Evolutionary conservation across 2,888 invertebrate genomes (phyloP).

Genomic region (Hyalella azteca): DNA sequence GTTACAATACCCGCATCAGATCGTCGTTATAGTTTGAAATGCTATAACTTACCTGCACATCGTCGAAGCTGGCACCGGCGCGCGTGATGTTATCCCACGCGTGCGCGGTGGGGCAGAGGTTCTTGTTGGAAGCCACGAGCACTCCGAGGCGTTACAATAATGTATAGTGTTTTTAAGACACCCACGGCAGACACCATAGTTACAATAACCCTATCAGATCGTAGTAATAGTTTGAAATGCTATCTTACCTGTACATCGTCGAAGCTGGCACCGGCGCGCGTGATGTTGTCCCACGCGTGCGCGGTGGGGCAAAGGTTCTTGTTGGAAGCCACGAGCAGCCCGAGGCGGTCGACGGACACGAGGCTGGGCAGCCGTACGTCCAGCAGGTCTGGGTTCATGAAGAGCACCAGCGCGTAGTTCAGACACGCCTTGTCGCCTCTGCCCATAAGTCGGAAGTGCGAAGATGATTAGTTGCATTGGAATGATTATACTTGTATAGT

Average conservation of each 20-base stretch:
- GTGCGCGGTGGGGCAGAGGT: neutral
- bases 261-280: neutral
- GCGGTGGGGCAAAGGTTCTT: neutral
- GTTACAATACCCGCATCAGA: too few species aligned
- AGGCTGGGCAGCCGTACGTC: neutral
- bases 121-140: neutral
- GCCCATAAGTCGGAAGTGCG: too few species aligned
- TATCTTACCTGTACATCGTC: neutral
- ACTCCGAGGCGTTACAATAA: neutral
- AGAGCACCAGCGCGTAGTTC: conserved; percentile 14
- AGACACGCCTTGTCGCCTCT: conserved; percentile 6
- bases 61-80: neutral
- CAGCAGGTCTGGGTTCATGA: neutral
- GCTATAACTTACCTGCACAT: neutral
- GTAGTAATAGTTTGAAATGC: too few species aligned
- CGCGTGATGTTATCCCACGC: neutral
- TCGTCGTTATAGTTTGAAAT: too few species aligned
- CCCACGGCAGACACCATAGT: too few species aligned
- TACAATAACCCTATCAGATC: too few species aligned
- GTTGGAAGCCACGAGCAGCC: neutral
- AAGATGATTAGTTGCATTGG: too few species aligned
- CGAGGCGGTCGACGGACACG: neutral
- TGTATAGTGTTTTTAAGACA: too few species aligned
- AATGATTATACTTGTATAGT: too few species aligned
- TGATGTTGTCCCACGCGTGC: neutral